Evolutionary conservation across 2,888 invertebrate genomes (phyloP), one percentile per base, ranked within the genome.

Genomic region (Apoderus coryli): DNA sequence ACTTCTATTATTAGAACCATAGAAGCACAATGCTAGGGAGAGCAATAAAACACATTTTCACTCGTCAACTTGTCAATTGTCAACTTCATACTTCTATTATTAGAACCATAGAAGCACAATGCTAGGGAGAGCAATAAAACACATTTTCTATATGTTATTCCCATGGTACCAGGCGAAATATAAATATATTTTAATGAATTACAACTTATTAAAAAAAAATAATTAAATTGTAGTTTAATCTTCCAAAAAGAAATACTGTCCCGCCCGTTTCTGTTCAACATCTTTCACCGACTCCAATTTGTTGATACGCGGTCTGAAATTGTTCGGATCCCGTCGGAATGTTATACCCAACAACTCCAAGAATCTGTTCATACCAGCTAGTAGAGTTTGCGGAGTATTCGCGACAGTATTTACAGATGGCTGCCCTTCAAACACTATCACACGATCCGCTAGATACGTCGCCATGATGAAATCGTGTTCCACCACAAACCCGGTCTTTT

Each of bases 401-500:
- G 98, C 98, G 0, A 70, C 72, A 2, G 96, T 89, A 35, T 76
- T 59, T 2, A 92, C 71, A 0, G 95, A 93, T 0, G 98, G 96
- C 24, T 64, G 63, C 27, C 98, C 98, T 53, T 96, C 96, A 57
- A 98, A 95, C 27, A 99, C 96, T 43, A 98, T 93, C 3, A 98
- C 98, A 24, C 96, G 74, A 59, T 99, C 98, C 1, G 96, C 92
- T 39, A 93, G 68, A 59, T 99, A 99, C 0, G 98, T 99, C 10
- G 96, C 96, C 98, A 98, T 99, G 43, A 99, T 99, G 59, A 99
- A 98, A 65, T 98, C 96, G 76, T 98, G 98, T 74, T 98, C 98
- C 2, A 98, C 98, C 10, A 98, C 84, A 57, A 98, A 99, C 7
- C 96, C 98, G 4, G 98, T 98, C 59, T 96, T 92, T 65, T 99